Conservation (phyloP, 2,797 vertebrate genomes). For the Limosa lapponica region DNA sequence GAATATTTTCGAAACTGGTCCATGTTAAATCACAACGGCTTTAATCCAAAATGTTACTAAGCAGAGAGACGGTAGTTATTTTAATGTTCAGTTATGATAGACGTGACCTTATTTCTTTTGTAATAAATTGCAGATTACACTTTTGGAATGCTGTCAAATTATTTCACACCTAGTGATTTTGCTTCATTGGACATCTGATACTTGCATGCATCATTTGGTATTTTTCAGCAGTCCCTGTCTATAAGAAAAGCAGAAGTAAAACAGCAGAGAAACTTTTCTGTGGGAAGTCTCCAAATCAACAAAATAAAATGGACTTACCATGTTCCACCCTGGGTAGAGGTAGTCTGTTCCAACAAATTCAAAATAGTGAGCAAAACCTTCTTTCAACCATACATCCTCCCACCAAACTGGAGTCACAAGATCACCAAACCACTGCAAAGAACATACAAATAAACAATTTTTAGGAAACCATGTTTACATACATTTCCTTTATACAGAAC, state of each 20-base stretch:
- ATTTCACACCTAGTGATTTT: slow-evolving; percentile 56
- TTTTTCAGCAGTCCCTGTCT: slow-evolving; percentile 10
- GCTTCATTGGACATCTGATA: slow-evolving; percentile 40
- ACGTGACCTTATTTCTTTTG: slow-evolving; percentile 26
- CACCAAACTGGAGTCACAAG: slow-evolving; percentile 98
- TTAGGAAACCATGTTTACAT: background rate
- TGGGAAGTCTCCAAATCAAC: background rate
- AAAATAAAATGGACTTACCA: slow-evolving; percentile 82
- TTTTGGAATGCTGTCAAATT: slow-evolving; percentile 34
- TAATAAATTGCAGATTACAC: slow-evolving; percentile 39
- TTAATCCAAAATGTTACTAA: slow-evolving; percentile 37
- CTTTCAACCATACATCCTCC: slow-evolving; percentile 98
- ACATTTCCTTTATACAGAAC: background rate
- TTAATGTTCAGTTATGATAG: background rate
- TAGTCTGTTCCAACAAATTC: slow-evolving; percentile 97
- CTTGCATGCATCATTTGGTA: background rate
- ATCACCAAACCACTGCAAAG: slow-evolving; percentile 94
- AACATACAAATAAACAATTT: slow-evolving; percentile 17
- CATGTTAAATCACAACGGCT: background rate
- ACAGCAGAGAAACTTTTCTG: background rate
- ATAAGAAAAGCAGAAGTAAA: background rate
- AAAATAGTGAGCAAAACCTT: slow-evolving; percentile 98
- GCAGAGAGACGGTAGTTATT: slow-evolving; percentile 16
- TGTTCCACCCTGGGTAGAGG: slow-evolving; percentile 97
- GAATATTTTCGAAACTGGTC: background rate